Base-by-base conservation (phyloP, 1,140 invertebrate species). In the Globodera rostochiensis region DNA sequence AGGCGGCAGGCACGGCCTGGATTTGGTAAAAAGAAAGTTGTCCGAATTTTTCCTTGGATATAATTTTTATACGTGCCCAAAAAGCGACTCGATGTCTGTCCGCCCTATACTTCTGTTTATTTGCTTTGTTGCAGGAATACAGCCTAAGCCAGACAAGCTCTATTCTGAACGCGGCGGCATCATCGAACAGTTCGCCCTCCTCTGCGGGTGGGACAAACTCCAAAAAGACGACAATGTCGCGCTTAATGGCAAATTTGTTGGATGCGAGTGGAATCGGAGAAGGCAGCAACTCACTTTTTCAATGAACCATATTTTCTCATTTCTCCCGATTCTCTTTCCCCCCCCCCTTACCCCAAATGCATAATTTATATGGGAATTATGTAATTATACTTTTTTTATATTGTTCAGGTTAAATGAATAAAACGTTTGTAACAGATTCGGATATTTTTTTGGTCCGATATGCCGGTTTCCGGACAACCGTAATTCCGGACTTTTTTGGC, bases 191-290 rank as follows among this genome's bases (percentile, higher is more conserved):
- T 7, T 19, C 74, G 4, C 49, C 46, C 6, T 53, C 74, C 45
- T 36, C 36, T 36, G 36, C 36, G 36, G 50, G 25, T 4, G 45
- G 6, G 21, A 47, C 36, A 4, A 76, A 57, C 45, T 64, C 57
- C 13, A 78, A 70, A 46, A 50, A 66, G 4, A 60, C 57, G 21
- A 78, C 64, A 5, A 78, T 78, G 64, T 78, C 77, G 21, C n/a
- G 77, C 66, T 69, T 78, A 70, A 78, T 78, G 77, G 77, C 49
- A 15, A 78, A 78, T 47, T 70, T 78, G 11, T 64, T 78, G 53
- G 77, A 78, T 13, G 77, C 77, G 66, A 78, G 77, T 49, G 77
- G 77, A 78, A 66, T 78, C 19, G 70, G 77, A 49, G 77, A 76
- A 64, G 77, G 77, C 64, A 70, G 77, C 46, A 78, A 77, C 60